phyloP scores from a whole-genome alignment of 2,797 vertebrate species.

The Furcifer pardalis region DNA sequence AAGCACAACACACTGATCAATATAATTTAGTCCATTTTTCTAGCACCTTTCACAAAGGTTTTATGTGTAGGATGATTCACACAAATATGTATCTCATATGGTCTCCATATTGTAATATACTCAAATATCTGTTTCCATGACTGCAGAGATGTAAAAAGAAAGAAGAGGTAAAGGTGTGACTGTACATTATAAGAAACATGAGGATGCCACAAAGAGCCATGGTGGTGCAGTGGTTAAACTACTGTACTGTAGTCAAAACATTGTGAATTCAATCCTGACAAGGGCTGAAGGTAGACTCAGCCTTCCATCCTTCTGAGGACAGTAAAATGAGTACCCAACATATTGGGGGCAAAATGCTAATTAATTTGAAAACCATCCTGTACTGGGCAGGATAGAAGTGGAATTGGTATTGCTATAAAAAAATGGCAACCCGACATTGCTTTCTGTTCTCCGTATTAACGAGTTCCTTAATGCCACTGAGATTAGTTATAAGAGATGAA shows the following conservation, averaged over 20 bases:
- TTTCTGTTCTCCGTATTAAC: not conserved
- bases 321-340: no score
- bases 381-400: no score
- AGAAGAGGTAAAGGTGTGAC: not conserved
- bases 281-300: no score
- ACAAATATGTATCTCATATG: not conserved
- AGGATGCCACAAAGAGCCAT: no score
- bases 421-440: not conserved
- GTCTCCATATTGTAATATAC: not conserved
- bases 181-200: not conserved
- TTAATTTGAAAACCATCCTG: no score
- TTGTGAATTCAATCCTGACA: no score
- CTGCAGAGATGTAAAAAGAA: not conserved
- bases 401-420: no score
- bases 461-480: not conserved
- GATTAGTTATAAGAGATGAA: not conserved
- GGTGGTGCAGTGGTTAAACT: no score
- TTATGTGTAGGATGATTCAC: not conserved
- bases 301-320: no score
- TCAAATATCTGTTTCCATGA: not conserved
- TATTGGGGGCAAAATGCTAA: no score
- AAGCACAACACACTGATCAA: conserved; percentile 6
- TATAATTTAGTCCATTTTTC: conserved; percentile 8
- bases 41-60: not conserved
- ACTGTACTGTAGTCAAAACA: no score